Evolutionary conservation across 2,888 invertebrate genomes (phyloP), one percentile per base, ranked within the genome.

Genomic region (Erynnis tages): DNA sequence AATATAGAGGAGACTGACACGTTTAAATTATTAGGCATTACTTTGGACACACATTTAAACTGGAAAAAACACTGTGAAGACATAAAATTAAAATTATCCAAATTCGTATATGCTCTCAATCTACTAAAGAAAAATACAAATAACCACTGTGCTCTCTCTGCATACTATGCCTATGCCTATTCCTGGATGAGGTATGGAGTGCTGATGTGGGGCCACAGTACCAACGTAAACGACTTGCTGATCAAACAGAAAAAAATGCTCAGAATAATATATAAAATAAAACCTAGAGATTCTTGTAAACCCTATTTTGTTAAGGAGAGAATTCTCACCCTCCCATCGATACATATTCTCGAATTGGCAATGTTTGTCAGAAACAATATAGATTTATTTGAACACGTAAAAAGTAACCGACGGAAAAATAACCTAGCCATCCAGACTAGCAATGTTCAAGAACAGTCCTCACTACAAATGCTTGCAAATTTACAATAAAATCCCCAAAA

Each of bases 181-280:
- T 0, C 40, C 8, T 40, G 40, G 40, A 4, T 40, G 4, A 6
- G 13, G n/a, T 40, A 40, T 4, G 25, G 25, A 13, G n/a, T 40
- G 4, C 14, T 25, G 0, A 13, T 40, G 14, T 40, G 40, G 40
- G 40, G 40, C 8, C 13, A 40, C 14, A 40, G 25, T 5, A 25
- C 25, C 5, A 40, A 40, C 13, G 14, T 25, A 2, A 10, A 23
- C 0, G 40, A 25, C 14, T 19, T 37, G 7, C 21, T 40, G 2
- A 40, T 40, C 0, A 40, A 40, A 21, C 37, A 37, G 37, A 37
- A 37, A 11, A 21, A 21, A 91, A 32, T 32, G 5, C 1, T 32
- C 1, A 1, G 32, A 14, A 32, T 32, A 1, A 14, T 32, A n/a
- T 32, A 14, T 14, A 32, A 30, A 30, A 30, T 30, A 30, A 8